phyloP scores from a whole-genome alignment of 2,888 invertebrate genomes.

The Galerucella pusilla region DNA sequence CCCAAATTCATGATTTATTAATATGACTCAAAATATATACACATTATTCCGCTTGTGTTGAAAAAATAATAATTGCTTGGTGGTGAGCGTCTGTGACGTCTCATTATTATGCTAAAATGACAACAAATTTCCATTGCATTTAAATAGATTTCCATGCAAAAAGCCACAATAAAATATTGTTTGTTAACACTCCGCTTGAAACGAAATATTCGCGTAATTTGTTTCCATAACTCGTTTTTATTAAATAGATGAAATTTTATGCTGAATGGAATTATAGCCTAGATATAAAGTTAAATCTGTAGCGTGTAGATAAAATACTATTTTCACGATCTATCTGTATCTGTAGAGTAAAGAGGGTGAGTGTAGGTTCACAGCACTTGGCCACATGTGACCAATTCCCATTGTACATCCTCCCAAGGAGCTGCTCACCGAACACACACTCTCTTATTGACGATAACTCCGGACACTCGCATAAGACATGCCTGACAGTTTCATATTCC shows the following conservation, averaged over 20 bases:
- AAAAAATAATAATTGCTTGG: slow-evolving; percentile 4
- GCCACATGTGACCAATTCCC: no score
- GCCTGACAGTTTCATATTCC: no score
- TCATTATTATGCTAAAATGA: neutral
- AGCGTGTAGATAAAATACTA: no score
- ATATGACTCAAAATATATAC: neutral
- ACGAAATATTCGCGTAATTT: neutral
- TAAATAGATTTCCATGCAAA: neutral
- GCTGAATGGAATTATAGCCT: neutral
- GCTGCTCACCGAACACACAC: no score
- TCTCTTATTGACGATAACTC: no score
- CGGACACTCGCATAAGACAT: no score
- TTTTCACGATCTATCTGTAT: no score
- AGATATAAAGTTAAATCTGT: neutral
- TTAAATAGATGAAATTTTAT: neutral
- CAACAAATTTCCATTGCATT: neutral
- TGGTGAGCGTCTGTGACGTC: neutral
- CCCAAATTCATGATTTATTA: no score
- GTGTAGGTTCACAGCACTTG: no score
- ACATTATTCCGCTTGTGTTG: neutral
- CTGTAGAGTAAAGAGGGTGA: no score
- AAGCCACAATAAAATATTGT: neutral
- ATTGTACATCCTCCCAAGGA: no score
- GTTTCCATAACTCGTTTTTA: neutral
- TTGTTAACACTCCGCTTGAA: neutral